A percentile compares a stretch with the other conserved stretches of the same genome.
Evolutionary conservation across 2,888 invertebrate genomes (phyloP).

Genomic region (Agrilus mali): DNA sequence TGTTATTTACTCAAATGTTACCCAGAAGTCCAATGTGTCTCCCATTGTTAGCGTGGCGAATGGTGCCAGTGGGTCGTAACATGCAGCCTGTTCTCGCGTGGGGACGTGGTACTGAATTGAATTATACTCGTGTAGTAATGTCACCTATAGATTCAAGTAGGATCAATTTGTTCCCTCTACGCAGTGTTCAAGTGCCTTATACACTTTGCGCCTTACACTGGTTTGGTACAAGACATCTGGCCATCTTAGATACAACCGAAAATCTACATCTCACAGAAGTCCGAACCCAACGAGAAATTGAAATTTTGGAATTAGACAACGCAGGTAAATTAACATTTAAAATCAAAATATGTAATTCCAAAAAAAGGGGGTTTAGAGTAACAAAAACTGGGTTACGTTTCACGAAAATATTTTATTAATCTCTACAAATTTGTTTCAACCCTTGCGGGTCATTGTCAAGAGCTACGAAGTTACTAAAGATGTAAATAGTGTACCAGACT

Average conservation of each 20-base stretch:
- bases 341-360: too few relatives aligned
- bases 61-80: conserved; percentile 68
- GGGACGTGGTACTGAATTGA: conserved; percentile 70
- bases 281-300: conserved; percentile 73
- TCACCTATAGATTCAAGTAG: conserved; percentile 40
- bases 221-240: conserved; percentile 72
- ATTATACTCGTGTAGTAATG: conserved; percentile 66
- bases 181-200: conserved; percentile 58
- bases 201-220: conserved; percentile 66
- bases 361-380: too few relatives aligned
- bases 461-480: too few relatives aligned
- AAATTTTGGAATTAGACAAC: conserved; percentile 66
- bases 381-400: too few relatives aligned
- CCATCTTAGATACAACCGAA: conserved; percentile 75
- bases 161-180: conserved; percentile 46
- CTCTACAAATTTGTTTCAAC: too few relatives aligned
- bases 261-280: conserved; percentile 83
- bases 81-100: conserved; percentile 76
- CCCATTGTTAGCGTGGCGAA: conserved; percentile 88
- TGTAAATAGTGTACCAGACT: too few relatives aligned
- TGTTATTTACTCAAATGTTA: conserved; percentile 65
- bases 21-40: conserved; percentile 60
- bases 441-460: too few relatives aligned
- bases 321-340: conserved; percentile 37
- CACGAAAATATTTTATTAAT: too few relatives aligned